Evolutionary conservation across 2,888 invertebrate genomes (phyloP), one percentile per base, ranked within the genome.

Genomic region (Lochmaea capreae): DNA sequence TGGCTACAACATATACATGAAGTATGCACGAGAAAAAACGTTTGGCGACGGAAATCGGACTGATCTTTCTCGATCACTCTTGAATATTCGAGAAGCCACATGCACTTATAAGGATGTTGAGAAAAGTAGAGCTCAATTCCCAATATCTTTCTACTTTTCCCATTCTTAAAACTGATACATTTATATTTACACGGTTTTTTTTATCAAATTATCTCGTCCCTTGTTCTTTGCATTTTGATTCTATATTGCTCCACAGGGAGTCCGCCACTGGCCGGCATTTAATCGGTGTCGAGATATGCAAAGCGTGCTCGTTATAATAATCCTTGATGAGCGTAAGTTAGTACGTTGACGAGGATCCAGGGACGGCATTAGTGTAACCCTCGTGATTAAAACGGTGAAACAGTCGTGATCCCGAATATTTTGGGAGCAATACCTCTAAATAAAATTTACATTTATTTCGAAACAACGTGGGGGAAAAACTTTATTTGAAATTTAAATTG

Each of bases 311-410:
- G 86, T 86, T 86, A 86, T 86, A 85, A 86, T 86, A 87, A 87
- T 86, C 86, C 86, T 85, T 85, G 86, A 86, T 85, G 85, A 85
- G 83, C 85, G 86, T 86, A 86, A 85, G 84, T 86, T 86, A 85
- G 85, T 78, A 78, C 78, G 78, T 74, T 67, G 74, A 71, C 74
- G 72, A 74, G 67, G 76, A 68, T 71, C 62, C 71, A 73, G 74
- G 78, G 82, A 81, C 80, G 80, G 79, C 79, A 79, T 77, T 78
- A 76, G 71, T 75, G 77, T 77, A 74, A 72, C 74, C 74, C 77
- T 72, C 72, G 69, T 73, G 75, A 71, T 77, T 77, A 72, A 75
- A 73, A 61, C 70, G 61, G 16, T 49, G 65, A 73, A 78, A 72
- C 74, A 67, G 63, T 71, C 68, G 70, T 67, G 54, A 65, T 67